Evolutionary conservation across 2,888 invertebrate species (phyloP).

Genomic region (Pristionchus maxplancki): DNA sequence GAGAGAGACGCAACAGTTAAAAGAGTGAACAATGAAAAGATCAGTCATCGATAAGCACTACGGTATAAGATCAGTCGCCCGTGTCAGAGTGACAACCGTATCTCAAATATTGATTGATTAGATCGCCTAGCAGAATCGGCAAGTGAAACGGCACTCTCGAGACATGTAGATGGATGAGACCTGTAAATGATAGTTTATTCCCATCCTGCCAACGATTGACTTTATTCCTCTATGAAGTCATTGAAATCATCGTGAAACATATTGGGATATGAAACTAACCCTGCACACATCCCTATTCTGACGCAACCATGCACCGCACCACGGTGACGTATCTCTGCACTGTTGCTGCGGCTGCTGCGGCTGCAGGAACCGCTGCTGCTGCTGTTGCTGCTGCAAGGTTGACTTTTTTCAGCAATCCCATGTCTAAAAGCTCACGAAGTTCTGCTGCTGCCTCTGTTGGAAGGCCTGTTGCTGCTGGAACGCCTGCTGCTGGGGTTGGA

Average conservation of each 20-base stretch:
- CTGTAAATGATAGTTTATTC: slow-evolving; percentile 36
- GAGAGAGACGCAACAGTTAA: slow-evolving; percentile 13
- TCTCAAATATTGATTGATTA: slow-evolving; percentile 10
- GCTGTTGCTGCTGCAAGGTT: slow-evolving; percentile 27
- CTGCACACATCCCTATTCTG: slow-evolving; percentile 68
- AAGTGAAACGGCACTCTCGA: slow-evolving; percentile 72
- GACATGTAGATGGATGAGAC: slow-evolving; percentile 76
- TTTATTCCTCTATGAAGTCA: no score
- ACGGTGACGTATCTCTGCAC: slow-evolving; percentile 66
- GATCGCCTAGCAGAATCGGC: slow-evolving; percentile 67
- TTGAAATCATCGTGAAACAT: no score
- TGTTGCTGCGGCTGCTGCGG: background rate
- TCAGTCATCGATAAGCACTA: background rate
- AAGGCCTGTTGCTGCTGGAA: background rate
- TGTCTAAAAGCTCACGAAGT: background rate
- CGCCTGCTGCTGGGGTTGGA: background rate
- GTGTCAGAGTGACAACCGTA: slow-evolving; percentile 44
- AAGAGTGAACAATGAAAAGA: background rate
- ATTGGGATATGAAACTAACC: no score
- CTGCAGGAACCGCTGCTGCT: background rate
- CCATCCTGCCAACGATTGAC: no score
- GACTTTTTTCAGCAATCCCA: no score
- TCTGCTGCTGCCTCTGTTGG: slow-evolving; percentile 25
- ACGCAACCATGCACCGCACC: slow-evolving; percentile 72
- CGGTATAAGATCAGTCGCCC: background rate